Percentiles rank a stretch among this genome's conserved stretches.
Conservation (phyloP, 23 tunicate species). For the Ascidia mentula region DNA sequence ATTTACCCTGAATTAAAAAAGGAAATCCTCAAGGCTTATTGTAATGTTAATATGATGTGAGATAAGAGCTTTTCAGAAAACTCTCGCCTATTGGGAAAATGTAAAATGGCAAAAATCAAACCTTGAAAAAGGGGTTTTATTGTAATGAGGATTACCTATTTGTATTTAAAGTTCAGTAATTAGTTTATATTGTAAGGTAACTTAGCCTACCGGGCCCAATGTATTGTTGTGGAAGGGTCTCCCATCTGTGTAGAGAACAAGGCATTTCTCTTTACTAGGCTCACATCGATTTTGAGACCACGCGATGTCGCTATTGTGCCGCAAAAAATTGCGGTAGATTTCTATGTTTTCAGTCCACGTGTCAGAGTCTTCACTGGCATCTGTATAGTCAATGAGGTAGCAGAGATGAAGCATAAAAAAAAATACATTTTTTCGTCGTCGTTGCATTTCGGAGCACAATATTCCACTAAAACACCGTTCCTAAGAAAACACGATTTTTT, state of each 20-base stretch:
- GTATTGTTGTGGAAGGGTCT: conserved; percentile 41
- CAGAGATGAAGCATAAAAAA: conserved; percentile 71
- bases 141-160: too few relatives aligned
- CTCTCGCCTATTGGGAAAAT: neutral
- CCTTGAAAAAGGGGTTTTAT: too few relatives aligned
- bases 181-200: too few relatives aligned
- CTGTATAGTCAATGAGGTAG: conserved; percentile 61
- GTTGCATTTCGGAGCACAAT: conserved; percentile 76
- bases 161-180: too few relatives aligned
- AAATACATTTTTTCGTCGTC: conserved; percentile 77
- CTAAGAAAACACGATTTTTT: too few relatives aligned
- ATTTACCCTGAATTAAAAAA: too few relatives aligned
- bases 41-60: too few relatives aligned
- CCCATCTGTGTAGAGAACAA: conserved; percentile 79
- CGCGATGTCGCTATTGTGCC: conserved; percentile 73
- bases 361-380: conserved; percentile 9
- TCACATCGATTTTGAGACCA: conserved; percentile 77
- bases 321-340: conserved; percentile 32
- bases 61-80: too few relatives aligned
- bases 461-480: conserved; percentile 73
- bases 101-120: neutral
- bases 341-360: conserved; percentile 19
- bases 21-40: too few relatives aligned
- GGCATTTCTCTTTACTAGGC: conserved; percentile 43
- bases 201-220: too few relatives aligned